Evolutionary conservation across 2,888 invertebrate species (phyloP).

Genomic region (Drosophila rellima): DNA sequence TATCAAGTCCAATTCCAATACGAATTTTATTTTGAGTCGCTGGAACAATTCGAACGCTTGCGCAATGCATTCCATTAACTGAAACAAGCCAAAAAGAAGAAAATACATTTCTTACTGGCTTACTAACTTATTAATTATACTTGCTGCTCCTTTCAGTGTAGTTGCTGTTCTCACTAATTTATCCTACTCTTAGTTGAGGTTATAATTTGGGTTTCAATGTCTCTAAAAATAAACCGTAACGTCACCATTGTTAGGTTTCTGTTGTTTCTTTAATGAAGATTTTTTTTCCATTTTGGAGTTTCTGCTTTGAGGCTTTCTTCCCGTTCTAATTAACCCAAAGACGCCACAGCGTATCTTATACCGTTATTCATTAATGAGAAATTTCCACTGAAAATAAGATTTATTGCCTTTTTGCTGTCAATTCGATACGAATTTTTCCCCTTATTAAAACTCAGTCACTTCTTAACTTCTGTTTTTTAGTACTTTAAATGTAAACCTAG

Average conservation of each 20-base stretch:
- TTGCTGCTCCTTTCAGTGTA: constrained; percentile 26
- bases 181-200: constrained; percentile 25
- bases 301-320: constrained; percentile 45
- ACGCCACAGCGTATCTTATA: constrained; percentile 16
- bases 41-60: constrained; percentile 62
- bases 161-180: constrained; percentile 60
- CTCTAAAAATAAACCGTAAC: constrained; percentile 60
- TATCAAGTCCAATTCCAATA: constrained; percentile 22
- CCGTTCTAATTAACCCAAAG: constrained; percentile 59
- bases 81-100: constrained; percentile 36
- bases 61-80: constrained; percentile 58
- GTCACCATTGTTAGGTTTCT: constrained; percentile 37
- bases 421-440: constrained; percentile 39
- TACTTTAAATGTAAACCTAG: constrained; percentile 30
- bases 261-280: constrained; percentile 32
- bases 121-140: constrained; percentile 54
- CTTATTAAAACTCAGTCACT: constrained; percentile 46
- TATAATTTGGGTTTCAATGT: constrained; percentile 56
- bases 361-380: constrained; percentile 73
- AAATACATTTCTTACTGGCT: constrained; percentile 44
- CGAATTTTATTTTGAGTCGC: constrained; percentile 25
- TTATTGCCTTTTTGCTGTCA: constrained; percentile 49
- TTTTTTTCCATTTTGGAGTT: constrained; percentile 11
- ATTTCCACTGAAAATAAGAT: constrained; percentile 49
- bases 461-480: constrained; percentile 20